Evolutionary conservation across 2,888 invertebrate genomes (phyloP).

Genomic region (Pseudococcus jackbeardsleyi): DNA sequence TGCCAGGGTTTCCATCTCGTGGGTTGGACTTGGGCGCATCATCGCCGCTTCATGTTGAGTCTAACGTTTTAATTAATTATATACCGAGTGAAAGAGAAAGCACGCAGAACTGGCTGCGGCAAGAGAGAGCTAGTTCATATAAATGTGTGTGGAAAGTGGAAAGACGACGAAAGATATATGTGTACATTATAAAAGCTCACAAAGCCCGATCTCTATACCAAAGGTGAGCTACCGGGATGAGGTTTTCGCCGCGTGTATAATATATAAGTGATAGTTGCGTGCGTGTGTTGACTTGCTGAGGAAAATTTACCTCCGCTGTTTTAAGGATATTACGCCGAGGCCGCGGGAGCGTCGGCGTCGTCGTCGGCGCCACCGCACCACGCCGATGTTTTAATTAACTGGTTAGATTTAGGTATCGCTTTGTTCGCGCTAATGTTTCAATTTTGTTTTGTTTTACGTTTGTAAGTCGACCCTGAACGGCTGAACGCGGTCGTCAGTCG

Average conservation of each 20-base stretch:
- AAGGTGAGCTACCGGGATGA: neutral
- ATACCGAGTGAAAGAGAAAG: neutral
- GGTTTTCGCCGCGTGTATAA: neutral
- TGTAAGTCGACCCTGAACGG: neutral
- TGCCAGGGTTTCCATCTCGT: neutral
- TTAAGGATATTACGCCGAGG: no score
- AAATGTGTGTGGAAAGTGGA: no score
- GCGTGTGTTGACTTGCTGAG: neutral
- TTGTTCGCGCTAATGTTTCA: slow-evolving; percentile 8
- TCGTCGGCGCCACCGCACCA: neutral
- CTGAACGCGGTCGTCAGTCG: neutral
- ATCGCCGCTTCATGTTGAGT: neutral
- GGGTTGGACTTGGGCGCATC: no score
- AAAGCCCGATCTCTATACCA: neutral
- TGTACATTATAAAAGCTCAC: slow-evolving; percentile 11
- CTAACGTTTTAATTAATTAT: slow-evolving; percentile 22
- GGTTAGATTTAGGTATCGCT: slow-evolving; percentile 2
- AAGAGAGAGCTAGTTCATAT: neutral
- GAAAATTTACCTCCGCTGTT: neutral
- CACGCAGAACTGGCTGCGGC: neutral
- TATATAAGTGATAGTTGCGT: neutral
- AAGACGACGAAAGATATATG: neutral
- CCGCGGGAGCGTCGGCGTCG: neutral
- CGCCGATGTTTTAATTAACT: neutral
- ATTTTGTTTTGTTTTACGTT: slow-evolving; percentile 11